Base-by-base conservation (phyloP, 2,888 invertebrate genomes). In the Caenorhabditis japonica region DNA sequence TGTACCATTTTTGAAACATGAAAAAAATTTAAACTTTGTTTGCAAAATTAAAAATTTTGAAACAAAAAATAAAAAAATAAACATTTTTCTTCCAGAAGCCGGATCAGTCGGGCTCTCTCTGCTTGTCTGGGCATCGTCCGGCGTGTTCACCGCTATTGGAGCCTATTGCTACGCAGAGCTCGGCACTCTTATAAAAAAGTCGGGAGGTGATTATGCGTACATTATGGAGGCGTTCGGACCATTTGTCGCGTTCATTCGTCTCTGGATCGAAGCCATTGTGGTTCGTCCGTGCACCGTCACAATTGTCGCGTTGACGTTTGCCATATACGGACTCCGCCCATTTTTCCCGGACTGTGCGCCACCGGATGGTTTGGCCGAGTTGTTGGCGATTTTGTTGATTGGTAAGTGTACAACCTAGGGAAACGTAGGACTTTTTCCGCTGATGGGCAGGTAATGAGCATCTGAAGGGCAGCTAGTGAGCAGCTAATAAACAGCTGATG, bases 221-320 rank as follows among this genome's bases (percentile, higher is more conserved):
- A 97, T 99, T 84, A 95, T 95, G 94, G 94, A 95, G 89, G 96
- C 97, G 0, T 99, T 97, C 88, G 99, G 99, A 0, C 95, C 96
- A 0, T 95, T 97, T 88, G 90, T 94, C 80, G 97, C 97, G 1
- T 99, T 99, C 90, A 91, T 99, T 83, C 91, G 97, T 73, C 91
- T 99, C 10, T 99, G 97, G 97, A 94, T 97, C 68, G 97, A 99
- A 89, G 95, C 96, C 84, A 95, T 99, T 93, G 96, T 87, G n/a
- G 88, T 87, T 23, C 70, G 87, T 77, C 97, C 99, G 13, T 97
- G 97, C 89, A 95, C 96, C 0, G 93, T 94, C 89, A 95, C 96
- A 7, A 96, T 97, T 84, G 97, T 97, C 33, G 96, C 97, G 0
- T 91, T 99, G 51, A 99, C 97, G 1, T 99, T 99, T 90, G 94